Percentiles rank a stretch among this genome's conserved stretches.
Evolutionary conservation across 2,797 vertebrate genomes (phyloP).

Genomic region (Periophthalmus magnuspinnatus): DNA sequence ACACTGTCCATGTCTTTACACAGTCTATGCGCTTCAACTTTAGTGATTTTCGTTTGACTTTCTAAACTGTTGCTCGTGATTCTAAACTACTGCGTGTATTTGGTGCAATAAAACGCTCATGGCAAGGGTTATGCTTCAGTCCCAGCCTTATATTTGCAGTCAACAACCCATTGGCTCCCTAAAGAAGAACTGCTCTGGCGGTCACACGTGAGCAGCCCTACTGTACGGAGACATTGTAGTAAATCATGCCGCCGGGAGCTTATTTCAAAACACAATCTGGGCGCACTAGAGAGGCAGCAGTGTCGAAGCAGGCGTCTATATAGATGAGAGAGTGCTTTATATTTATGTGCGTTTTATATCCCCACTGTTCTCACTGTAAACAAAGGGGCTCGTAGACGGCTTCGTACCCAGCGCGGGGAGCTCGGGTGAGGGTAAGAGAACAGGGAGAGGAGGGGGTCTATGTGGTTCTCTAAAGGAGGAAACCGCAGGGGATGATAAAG

Average conservation of each 20-base stretch:
- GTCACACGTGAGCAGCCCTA: conserved; percentile 43
- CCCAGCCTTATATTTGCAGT: conserved; percentile 25
- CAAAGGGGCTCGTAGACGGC: conserved; percentile 72
- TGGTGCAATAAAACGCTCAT: conserved; percentile 21
- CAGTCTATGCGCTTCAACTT: too few species aligned
- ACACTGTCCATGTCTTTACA: too few species aligned
- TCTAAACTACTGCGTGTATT: conserved; percentile 8
- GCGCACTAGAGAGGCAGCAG: conserved; percentile 39
- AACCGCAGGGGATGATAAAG: conserved; percentile 77
- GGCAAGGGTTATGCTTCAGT: conserved; percentile 23
- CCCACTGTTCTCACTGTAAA: conserved; percentile 73
- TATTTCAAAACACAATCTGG: conserved; percentile 38
- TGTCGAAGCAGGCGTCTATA: conserved; percentile 49
- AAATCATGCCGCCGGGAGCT: conserved; percentile 48
- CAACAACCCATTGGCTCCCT: conserved; percentile 5
- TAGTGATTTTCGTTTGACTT: conserved; percentile 26
- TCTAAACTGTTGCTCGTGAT: conserved; percentile 18
- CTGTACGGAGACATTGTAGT: conserved; percentile 39
- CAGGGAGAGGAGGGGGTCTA: background rate
- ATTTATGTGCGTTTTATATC: conserved; percentile 78
- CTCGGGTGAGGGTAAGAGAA: conserved; percentile 14
- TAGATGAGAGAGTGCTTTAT: conserved; percentile 67
- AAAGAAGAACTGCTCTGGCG: conserved; percentile 42
- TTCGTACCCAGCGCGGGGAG: conserved; percentile 60
- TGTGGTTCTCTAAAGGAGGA: conserved; percentile 73